These are phyloP conservation scores for Protobothrops flavoviridis DNA, from an alignment of 2,113 vertebrate species.

Conservation along the genomic window DNA sequence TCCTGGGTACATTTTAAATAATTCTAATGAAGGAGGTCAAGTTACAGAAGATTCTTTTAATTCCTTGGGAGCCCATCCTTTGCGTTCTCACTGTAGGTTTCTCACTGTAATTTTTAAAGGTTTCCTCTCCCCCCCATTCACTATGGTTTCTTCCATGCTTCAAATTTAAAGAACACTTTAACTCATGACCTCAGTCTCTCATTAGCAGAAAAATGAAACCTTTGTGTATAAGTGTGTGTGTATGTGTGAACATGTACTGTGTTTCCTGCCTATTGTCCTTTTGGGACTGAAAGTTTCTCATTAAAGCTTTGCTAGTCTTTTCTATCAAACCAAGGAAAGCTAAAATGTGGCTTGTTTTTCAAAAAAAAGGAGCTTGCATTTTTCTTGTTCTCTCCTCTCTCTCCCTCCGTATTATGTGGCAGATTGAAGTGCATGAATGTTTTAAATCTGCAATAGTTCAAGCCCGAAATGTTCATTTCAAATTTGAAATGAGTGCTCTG, in stretches of 20 bases:
- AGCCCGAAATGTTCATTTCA: not conserved
- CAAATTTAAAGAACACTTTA: constrained; percentile 63
- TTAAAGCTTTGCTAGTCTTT: constrained; percentile 54
- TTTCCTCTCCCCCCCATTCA: constrained; percentile 24
- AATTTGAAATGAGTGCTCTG: not conserved
- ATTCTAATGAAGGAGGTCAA: constrained; percentile 66
- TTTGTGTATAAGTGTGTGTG: constrained; percentile 59
- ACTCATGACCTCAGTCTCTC: constrained; percentile 70
- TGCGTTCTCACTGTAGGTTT: not conserved
- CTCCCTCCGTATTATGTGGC: constrained; percentile 49
- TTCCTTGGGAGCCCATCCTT: constrained; percentile 61
- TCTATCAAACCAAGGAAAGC: constrained; percentile 52
- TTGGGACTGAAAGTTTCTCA: constrained; percentile 68
- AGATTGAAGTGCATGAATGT: not conserved
- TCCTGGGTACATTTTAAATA: constrained; percentile 66
- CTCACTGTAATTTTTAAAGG: constrained; percentile 44
- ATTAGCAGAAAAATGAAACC: constrained; percentile 72
- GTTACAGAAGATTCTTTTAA: constrained; percentile 58
- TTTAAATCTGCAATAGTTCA: not conserved
- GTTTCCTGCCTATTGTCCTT: constrained; percentile 69
- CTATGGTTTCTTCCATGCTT: constrained; percentile 54
- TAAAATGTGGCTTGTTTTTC: constrained; percentile 53
- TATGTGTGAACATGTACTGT: constrained; percentile 55
- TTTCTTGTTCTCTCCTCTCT: not conserved
- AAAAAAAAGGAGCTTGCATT: constrained; percentile 29